Evolutionary conservation across 2,113 vertebrate genomes (phyloP).

Genomic region (Alouatta palliata): DNA sequence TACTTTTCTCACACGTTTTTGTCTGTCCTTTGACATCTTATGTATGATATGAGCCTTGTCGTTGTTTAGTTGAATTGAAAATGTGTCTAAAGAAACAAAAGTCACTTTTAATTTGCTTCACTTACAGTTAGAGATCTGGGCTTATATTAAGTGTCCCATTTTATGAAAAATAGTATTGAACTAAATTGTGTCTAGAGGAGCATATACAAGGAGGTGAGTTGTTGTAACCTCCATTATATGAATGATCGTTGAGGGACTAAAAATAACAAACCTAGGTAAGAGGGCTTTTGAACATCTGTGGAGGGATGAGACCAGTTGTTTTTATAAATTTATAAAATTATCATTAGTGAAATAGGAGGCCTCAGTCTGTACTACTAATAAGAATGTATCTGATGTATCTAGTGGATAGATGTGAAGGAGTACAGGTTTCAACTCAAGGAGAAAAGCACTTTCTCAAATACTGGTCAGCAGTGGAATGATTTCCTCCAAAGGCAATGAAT

Average conservation of each 20-base stretch:
- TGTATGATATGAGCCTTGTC: not conserved
- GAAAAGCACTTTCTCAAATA: not conserved
- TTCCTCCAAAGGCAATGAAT: not conserved
- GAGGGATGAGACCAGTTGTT: not conserved
- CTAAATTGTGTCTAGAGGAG: not conserved
- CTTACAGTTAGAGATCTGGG: not conserved
- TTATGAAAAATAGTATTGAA: not conserved
- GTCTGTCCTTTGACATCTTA: not conserved
- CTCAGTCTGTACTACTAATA: not conserved
- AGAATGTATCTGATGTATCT: not conserved
- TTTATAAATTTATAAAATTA: not conserved
- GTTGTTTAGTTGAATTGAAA: not conserved
- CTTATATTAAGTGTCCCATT: conserved; percentile 7
- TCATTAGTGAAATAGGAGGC: not conserved
- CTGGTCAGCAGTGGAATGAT: not conserved
- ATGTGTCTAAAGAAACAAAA: not conserved
- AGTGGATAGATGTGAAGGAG: not conserved
- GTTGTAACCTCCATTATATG: conserved; percentile 10
- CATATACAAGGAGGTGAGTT: not conserved
- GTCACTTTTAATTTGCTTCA: not conserved
- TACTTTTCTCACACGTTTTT: not conserved
- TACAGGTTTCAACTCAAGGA: not conserved
- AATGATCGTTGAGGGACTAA: not conserved
- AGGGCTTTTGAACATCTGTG: not conserved
- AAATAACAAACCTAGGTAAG: conserved; percentile 20